Percentiles rank a stretch among this genome's conserved stretches.
Conservation (phyloP, 2,113 vertebrate species). For the Eulemur rufifrons region DNA sequence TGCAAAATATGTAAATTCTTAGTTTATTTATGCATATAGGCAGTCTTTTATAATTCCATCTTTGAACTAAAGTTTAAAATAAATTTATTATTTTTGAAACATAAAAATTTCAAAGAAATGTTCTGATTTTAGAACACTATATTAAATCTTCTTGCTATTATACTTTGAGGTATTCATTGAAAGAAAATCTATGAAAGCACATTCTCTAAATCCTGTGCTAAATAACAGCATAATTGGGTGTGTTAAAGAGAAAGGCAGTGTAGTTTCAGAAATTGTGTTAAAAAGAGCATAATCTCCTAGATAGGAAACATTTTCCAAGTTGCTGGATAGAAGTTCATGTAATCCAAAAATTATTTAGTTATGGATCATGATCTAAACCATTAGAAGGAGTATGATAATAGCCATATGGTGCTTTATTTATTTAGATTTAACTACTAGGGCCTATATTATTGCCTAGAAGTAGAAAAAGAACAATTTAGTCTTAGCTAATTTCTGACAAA, state of each 20-base stretch:
- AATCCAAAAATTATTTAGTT: neutral
- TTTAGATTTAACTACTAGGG: neutral
- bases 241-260: neutral
- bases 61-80: neutral
- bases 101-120: conserved; percentile 6
- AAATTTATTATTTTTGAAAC: neutral
- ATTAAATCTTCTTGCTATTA: neutral
- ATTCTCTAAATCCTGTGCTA: conserved; percentile 23
- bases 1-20: neutral
- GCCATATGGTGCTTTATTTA: neutral
- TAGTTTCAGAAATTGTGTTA: neutral
- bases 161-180: neutral
- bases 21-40: neutral
- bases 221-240: neutral
- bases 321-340: neutral
- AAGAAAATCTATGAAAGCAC: neutral
- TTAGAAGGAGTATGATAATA: neutral
- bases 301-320: neutral
- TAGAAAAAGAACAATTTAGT: neutral
- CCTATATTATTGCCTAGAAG: neutral
- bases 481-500: neutral
- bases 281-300: neutral
- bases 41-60: conserved; percentile 22
- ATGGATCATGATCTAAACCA: neutral
- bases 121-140: neutral